Conservation (phyloP, 1,140 invertebrate species). For the Probaryconus sp. region DNA sequence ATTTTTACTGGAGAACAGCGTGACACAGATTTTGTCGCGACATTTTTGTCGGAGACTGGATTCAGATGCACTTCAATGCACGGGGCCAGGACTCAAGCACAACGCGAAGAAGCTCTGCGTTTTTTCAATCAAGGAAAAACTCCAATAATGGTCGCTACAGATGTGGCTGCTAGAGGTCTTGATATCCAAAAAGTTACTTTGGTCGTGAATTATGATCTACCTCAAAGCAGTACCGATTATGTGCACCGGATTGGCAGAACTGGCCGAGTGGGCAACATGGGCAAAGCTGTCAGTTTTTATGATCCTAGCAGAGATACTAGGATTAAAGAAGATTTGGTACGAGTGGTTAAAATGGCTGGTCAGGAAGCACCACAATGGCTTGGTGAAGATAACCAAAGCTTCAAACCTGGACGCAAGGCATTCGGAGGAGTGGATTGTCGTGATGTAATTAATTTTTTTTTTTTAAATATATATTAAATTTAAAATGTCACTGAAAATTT, state of each 20-base stretch:
- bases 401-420: slow-evolving; percentile 53
- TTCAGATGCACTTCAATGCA: slow-evolving; percentile 93
- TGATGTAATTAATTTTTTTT: slow-evolving; percentile 57
- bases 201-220: slow-evolving; percentile 96
- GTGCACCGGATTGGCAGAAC: slow-evolving; percentile 97
- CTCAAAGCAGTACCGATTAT: slow-evolving; percentile 93
- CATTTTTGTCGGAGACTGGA: slow-evolving; percentile 83
- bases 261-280: slow-evolving; percentile 94
- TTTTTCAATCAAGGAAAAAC: slow-evolving; percentile 88
- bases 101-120: slow-evolving; percentile 91
- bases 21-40: slow-evolving; percentile 92
- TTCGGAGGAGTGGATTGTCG: slow-evolving; percentile 81
- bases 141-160: slow-evolving; percentile 92
- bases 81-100: slow-evolving; percentile 92
- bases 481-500: not conserved
- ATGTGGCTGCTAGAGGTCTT: slow-evolving; percentile 94
- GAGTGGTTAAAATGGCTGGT: slow-evolving; percentile 83
- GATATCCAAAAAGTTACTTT: slow-evolving; percentile 91
- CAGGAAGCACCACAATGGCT: slow-evolving; percentile 84
- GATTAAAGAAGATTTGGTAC: slow-evolving; percentile 83
- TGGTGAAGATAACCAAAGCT: slow-evolving; percentile 67
- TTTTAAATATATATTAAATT: slow-evolving; percentile 20
- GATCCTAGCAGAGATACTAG: slow-evolving; percentile 82
- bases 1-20: slow-evolving; percentile 95
- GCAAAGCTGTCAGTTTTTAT: slow-evolving; percentile 93